Evolutionary conservation across 2,797 vertebrate genomes (phyloP).

Genomic region (Anguilla pacifica): DNA sequence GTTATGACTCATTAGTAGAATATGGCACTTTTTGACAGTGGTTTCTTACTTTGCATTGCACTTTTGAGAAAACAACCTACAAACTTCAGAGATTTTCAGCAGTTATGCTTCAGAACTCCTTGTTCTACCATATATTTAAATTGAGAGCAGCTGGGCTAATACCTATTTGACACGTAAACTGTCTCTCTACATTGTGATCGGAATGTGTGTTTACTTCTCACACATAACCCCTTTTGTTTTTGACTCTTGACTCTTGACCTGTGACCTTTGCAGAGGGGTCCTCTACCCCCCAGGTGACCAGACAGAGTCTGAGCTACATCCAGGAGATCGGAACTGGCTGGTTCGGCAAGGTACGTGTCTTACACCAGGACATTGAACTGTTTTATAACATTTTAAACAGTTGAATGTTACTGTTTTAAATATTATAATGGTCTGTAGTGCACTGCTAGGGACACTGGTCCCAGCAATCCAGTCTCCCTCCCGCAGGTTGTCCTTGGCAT

Average conservation of each 20-base stretch:
- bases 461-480: background rate
- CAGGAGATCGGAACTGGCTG: conserved; percentile 96
- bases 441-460: no score
- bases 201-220: background rate
- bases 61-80: background rate
- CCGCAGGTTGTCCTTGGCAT: no score
- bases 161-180: no score
- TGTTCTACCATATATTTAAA: background rate
- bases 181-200: background rate
- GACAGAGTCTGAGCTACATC: conserved; percentile 95
- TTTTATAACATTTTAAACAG: no score
- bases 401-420: no score
- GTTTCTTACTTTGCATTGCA: no score
- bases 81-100: background rate
- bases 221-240: background rate
- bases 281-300: conserved; percentile 80
- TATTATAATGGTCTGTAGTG: no score
- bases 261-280: conserved; percentile 76
- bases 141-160: background rate
- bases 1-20: background rate
- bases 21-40: background rate
- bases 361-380: background rate
- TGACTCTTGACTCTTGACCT: background rate
- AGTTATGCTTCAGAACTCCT: background rate
- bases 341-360: conserved; percentile 90